A percentile compares a stretch with the other conserved stretches of the same genome.
These are phyloP conservation scores for Sebastes dallii DNA, from an alignment of 2,797 vertebrate genomes.

Conservation along the genomic window DNA sequence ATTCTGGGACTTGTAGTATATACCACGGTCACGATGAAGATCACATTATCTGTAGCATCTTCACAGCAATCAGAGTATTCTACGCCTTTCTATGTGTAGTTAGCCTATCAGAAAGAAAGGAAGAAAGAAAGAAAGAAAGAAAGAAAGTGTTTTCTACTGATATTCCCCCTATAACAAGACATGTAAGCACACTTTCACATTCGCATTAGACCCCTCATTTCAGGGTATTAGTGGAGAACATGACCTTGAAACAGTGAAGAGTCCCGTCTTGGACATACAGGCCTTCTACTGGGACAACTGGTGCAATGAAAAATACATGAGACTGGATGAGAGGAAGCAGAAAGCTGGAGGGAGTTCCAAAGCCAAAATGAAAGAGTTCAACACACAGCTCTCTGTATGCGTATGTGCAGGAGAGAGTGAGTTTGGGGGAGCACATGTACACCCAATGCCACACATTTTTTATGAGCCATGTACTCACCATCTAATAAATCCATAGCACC, in stretches of 20 bases:
- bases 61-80: background rate
- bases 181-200: background rate
- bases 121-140: slow-evolving; percentile 6
- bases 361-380: slow-evolving; percentile 29
- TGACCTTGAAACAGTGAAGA: slow-evolving; percentile 45
- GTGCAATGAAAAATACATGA: slow-evolving; percentile 70
- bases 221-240: slow-evolving; percentile 1
- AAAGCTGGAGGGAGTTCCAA: slow-evolving; percentile 32
- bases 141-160: background rate
- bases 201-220: background rate
- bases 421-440: background rate
- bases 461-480: slow-evolving; percentile 42
- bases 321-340: slow-evolving; percentile 10
- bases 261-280: slow-evolving; percentile 10
- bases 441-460: slow-evolving; percentile 51
- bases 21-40: slow-evolving; percentile 20
- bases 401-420: background rate
- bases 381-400: background rate
- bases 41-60: background rate
- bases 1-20: slow-evolving; percentile 81
- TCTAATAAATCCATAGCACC: slow-evolving; percentile 21
- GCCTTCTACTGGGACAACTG: slow-evolving; percentile 33
- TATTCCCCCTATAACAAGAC: background rate
- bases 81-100: no score
- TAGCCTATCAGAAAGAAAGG: background rate